Base-by-base conservation (phyloP, 2,797 vertebrate genomes). In the Pseudochromis fuscus region DNA sequence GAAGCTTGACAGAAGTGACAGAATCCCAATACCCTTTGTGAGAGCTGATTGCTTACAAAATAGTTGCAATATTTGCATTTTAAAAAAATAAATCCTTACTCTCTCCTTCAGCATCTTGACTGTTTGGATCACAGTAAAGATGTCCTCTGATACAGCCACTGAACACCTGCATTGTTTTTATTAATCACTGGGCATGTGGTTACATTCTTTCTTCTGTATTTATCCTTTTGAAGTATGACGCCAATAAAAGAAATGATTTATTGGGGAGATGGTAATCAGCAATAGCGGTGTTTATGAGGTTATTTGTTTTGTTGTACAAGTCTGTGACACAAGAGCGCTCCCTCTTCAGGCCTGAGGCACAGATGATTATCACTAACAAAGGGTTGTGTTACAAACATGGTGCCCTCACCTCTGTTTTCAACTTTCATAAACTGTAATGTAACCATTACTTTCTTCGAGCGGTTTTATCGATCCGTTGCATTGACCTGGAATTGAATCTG, bases 401-500 rank as follows among this genome's bases (percentile, higher is more conserved):
- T 18, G 60, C 72, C 4, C 11, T 61, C 67, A 28, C 61, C 56
- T 82, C 72, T 77, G 53, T 55, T 68, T 85, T 79, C 72, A 79
- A 72, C 68, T 75, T 84, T 77, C 57, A 83, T 79, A 74, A 81
- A 48, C 46, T 68, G 58, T 73, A 83, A 77, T 84, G 73, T 58
- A 74, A 71, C 49, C 33, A 48, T 85, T 80, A 77, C 45, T 77
- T 78, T 73, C 28, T 57, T 66, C 57, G 53, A 82, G 58, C 60
- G 40, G 67, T 72, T 72, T 71, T 49, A 87, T 89, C 5, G 67
- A 90, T 89, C 72, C 28, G 35, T 58, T 64, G 61, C 68, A 78
- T 70, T 82, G 80, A 85, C 81, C 67, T 83, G 86, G 78, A 84
- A 90, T 78, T 66, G 21, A 86, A 89, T 90, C 75, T 75, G 59